Evolutionary conservation across 1,140 invertebrate genomes (phyloP), one percentile per base, ranked within the genome.

Genomic region (Ridgeia piscesae): DNA sequence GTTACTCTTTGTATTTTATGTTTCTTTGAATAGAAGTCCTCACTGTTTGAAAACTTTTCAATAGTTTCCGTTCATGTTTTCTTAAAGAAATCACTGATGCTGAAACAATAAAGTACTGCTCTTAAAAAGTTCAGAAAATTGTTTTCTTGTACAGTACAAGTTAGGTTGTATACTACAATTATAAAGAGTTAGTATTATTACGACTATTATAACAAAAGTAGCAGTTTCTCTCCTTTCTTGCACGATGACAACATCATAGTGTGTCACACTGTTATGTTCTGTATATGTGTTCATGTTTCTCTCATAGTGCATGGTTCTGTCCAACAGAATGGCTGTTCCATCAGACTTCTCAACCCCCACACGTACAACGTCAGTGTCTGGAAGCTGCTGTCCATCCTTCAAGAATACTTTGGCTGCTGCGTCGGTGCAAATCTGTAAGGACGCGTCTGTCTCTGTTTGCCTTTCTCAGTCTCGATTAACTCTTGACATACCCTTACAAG

Each of bases 301-400:
- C 50, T 50, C 33, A 35, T 89, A 33, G 35, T 91, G 48, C 91
- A n/a, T 50, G 89, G 33, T 88, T 33, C 92, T 89, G 93, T 21
- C 58, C 2, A 31, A 77, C 58, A 96, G 93, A 98, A 98, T 95
- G 98, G 98, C 0, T 99, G 98, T 95, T 99, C 98, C 93, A 96
- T 99, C 33, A 97, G 99, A 92, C 96, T 99, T 93, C 96, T 99
- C 21, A 99, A 99, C 96, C 99, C 99, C 4, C 99, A 99, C 94
- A 98, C 98, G 0, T 99, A 98, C 95, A 97, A 98, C 91, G 94
- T 96, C 89, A 95, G 95, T 93, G 95, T 97, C 17, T 97, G 97
- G 96, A 96, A 96, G 92, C 93, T 97, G 6, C 96, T 97, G 93
- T 97, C 98, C n/a, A 97, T 97, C 17, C 95, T 99, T 91, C 99